Base-by-base conservation (phyloP, 2,113 vertebrate genomes). In the Mormoops blainvillei region DNA sequence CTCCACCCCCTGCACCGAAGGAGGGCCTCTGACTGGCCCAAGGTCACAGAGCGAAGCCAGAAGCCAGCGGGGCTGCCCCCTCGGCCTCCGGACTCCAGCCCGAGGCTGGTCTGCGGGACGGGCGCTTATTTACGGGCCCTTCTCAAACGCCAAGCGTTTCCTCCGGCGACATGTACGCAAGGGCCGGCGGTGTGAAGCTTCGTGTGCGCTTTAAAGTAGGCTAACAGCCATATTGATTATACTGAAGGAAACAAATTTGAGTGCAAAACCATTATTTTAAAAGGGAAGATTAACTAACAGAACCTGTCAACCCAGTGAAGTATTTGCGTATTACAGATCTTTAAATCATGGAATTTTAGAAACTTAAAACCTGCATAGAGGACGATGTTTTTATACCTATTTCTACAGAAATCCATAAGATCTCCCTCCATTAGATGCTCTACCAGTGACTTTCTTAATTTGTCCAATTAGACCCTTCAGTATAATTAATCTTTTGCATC, bases 91-190 rank as follows among this genome's bases (percentile, higher is more conserved):
- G 31, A 71, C 4, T 26, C 19, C 22, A 26, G 36, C 3, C 5
- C 4, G 4, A 6, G 0, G 16, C 26, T 13, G 19, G n/a, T 11
- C 36, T 26, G 5, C 9, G 0, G 22, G 11, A 24, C 9, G 24
- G 52, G 31, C 4, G 31, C 7, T 28, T 22, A 31, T 15, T 38
- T 31, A 22, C 1, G 20, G n/a, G 54, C 54, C 54, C 20, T 56
- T 24, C 54, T 56, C 20, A 56, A 56, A 20, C 54, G n/a, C 54
- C 2, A 7, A 20, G 19, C 19, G n/a, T n/a, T n/a, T n/a, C n/a
- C n/a, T n/a, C n/a, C n/a, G n/a, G n/a, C n/a, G n/a, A n/a, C n/a
- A n/a, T n/a, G n/a, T n/a, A n/a, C n/a, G n/a, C n/a, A n/a, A n/a
- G n/a, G n/a, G n/a, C n/a, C n/a, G 24, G 33, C 1, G 31, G 33